These are phyloP conservation scores for Meloidogyne exigua DNA, from an alignment of 1,140 invertebrate genomes.

Conservation along the genomic window DNA sequence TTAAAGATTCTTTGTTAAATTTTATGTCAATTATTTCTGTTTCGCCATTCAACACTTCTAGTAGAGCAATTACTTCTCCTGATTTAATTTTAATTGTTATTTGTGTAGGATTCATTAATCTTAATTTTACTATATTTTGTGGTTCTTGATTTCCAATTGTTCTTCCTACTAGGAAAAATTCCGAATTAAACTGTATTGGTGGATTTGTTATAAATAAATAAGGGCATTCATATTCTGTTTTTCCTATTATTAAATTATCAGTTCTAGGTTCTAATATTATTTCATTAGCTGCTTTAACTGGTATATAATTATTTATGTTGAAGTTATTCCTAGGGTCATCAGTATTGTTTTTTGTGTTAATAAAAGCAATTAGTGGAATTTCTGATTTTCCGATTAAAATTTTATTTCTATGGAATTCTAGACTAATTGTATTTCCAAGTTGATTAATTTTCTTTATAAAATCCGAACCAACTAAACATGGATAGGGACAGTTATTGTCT, in stretches of 20 bases:
- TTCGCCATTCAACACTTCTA: not conserved
- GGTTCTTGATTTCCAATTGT: not conserved
- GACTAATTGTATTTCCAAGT: not conserved
- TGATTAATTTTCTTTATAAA: not conserved
- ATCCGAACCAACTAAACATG: not conserved
- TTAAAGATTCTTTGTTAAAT: not conserved
- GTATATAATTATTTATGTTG: not conserved
- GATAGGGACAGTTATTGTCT: constrained; percentile 2
- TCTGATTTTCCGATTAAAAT: not conserved
- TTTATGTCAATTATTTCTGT: not conserved
- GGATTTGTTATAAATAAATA: not conserved
- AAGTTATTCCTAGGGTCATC: not conserved
- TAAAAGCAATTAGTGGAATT: not conserved
- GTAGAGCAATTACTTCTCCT: not conserved
- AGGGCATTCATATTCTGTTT: not conserved
- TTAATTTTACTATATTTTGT: not conserved
- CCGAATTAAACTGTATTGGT: not conserved
- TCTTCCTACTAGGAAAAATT: constrained; percentile 14
- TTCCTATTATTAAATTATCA: constrained; percentile 8
- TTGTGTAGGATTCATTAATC: constrained; percentile 11
- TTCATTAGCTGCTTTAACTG: not conserved
- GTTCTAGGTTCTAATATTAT: constrained; percentile 11
- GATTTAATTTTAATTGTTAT: not conserved
- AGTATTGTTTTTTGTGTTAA: not conserved
- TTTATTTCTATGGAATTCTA: not conserved